These are phyloP conservation scores for Aurelia aurita complex sp. Pacific DNA, from an alignment of 30 jellyfish, hydroid and myxozoan genomes.

Conservation along the genomic window DNA sequence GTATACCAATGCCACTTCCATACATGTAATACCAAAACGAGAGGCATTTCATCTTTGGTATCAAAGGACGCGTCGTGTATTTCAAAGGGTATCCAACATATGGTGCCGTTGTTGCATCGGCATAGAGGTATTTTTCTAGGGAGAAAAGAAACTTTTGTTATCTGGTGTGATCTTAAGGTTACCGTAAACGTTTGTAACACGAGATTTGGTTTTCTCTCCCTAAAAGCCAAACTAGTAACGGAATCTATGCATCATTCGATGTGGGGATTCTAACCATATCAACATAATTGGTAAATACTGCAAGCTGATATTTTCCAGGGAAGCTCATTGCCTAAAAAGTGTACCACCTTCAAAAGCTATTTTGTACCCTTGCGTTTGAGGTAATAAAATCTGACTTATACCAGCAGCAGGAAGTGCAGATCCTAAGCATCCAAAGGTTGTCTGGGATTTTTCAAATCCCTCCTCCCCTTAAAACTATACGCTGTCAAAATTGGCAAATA, in stretches of 20 bases:
- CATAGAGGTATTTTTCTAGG: conserved; percentile 45
- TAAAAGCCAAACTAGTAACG: conserved; percentile 4
- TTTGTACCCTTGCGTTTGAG: too few species aligned
- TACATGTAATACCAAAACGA: conserved; percentile 84
- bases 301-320: not conserved
- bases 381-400: too few species aligned
- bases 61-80: conserved; percentile 29
- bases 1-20: conserved; percentile 76
- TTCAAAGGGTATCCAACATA: conserved; percentile 29
- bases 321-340: not conserved
- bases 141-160: not conserved
- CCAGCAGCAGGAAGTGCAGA: not conserved
- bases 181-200: conserved; percentile 3
- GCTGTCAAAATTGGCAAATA: too few species aligned
- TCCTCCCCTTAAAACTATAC: too few species aligned
- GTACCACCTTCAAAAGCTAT: not conserved
- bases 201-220: conserved; percentile 3
- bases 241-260: conserved; percentile 1
- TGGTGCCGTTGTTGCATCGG: conserved; percentile 43
- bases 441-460: too few species aligned
- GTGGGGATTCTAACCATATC: conserved; percentile 12
- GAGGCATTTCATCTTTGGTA: conserved; percentile 52
- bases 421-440: too few species aligned
- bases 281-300: conserved; percentile 1
- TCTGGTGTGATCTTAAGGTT: not conserved